Evolutionary conservation across 2,113 vertebrate genomes (phyloP).

Genomic region (Seriola rivoliana): DNA sequence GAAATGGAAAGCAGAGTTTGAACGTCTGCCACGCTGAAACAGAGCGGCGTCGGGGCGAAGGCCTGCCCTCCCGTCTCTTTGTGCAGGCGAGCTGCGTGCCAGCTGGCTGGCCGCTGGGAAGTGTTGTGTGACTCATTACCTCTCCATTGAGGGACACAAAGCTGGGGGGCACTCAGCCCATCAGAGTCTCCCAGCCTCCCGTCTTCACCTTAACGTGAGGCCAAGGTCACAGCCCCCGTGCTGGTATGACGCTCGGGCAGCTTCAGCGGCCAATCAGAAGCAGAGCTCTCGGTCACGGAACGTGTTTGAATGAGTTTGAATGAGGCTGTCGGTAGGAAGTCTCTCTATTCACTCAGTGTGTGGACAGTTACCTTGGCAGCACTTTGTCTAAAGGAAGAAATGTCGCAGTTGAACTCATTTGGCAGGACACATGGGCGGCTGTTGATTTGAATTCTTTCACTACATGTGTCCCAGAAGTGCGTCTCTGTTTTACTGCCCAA

Average conservation of each 20-base stretch:
- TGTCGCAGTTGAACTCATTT: constrained; percentile 39
- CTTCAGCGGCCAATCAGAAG: constrained; percentile 47
- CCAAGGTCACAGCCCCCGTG: constrained; percentile 47
- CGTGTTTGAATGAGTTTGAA: constrained; percentile 57
- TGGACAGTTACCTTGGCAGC: constrained; percentile 74
- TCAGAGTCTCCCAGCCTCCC: constrained; percentile 24
- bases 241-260: constrained; percentile 14
- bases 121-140: constrained; percentile 62
- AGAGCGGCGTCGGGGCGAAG: constrained; percentile 18
- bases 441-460: constrained; percentile 63
- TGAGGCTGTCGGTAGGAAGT: constrained; percentile 40
- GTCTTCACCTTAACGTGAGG: constrained; percentile 47
- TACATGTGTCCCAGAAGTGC: constrained; percentile 58
- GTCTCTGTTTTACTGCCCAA: constrained; percentile 46
- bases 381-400: constrained; percentile 58
- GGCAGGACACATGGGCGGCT: constrained; percentile 29
- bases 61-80: constrained; percentile 52
- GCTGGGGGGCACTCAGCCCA: constrained; percentile 22
- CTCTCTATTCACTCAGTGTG: constrained; percentile 47
- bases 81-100: constrained; percentile 56
- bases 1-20: constrained; percentile 56
- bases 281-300: constrained; percentile 13
- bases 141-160: constrained; percentile 61
- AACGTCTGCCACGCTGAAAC: constrained; percentile 39
- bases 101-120: constrained; percentile 70